phyloP scores from a whole-genome alignment of 2,797 vertebrate genomes.

The Sebastes itinus region DNA sequence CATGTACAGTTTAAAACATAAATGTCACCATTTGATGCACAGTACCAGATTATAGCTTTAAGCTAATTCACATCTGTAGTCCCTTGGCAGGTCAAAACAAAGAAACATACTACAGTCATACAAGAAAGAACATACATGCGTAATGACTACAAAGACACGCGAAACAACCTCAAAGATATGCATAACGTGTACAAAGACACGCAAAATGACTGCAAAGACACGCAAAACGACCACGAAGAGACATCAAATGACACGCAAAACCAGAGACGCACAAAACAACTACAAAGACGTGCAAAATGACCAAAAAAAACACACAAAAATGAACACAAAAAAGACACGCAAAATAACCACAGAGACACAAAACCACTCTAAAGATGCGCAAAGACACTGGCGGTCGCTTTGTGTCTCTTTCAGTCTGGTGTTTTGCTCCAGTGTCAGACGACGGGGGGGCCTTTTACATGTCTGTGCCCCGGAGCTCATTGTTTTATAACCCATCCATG shows the following conservation, averaged over 20 bases:
- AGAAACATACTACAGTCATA: too few species aligned
- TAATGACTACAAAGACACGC: too few species aligned
- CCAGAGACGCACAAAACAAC: background rate
- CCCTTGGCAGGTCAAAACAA: too few species aligned
- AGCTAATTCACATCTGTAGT: too few species aligned
- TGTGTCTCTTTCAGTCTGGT: background rate
- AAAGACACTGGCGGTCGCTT: background rate
- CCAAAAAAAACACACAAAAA: background rate
- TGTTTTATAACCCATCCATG: background rate
- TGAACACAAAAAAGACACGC: background rate
- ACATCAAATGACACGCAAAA: too few species aligned
- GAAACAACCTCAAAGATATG: too few species aligned
- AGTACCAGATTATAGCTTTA: too few species aligned
- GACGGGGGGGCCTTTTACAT: background rate
- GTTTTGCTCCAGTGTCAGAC: background rate
- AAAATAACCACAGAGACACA: background rate
- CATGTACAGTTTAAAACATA: too few species aligned
- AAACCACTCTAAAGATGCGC: background rate
- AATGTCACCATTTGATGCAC: too few species aligned
- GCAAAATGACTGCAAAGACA: too few species aligned
- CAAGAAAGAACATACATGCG: too few species aligned
- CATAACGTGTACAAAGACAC: rapidly evolving
- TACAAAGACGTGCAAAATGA: background rate
- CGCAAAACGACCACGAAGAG: too few species aligned
- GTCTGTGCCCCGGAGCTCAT: background rate